Conservation (phyloP, 2,888 invertebrate species). For the Eulithis prunata region DNA sequence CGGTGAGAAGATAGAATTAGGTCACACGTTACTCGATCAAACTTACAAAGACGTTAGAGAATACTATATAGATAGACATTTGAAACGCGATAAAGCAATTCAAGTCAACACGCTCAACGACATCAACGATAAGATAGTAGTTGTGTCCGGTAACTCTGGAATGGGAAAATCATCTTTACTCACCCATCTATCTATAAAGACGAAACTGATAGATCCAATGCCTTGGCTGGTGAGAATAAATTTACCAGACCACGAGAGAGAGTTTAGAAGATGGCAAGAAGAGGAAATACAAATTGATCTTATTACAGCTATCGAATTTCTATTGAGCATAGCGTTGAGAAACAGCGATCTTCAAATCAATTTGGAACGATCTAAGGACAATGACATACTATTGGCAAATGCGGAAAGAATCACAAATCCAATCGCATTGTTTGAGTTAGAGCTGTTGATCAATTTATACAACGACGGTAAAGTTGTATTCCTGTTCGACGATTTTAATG, state of each 20-base stretch:
- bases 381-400: constrained; percentile 36
- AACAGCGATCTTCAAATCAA: constrained; percentile 34
- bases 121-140: constrained; percentile 45
- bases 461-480: constrained; percentile 48
- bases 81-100: constrained; percentile 38
- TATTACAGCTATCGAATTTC: constrained; percentile 42
- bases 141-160: constrained; percentile 48
- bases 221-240: constrained; percentile 54
- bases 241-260: constrained; percentile 44
- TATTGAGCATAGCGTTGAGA: constrained; percentile 48
- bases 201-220: constrained; percentile 44
- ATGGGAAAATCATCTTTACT: constrained; percentile 54
- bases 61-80: constrained; percentile 46
- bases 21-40: constrained; percentile 39
- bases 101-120: constrained; percentile 47
- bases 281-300: constrained; percentile 27
- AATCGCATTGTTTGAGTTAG: constrained; percentile 46
- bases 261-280: constrained; percentile 44
- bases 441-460: constrained; percentile 49
- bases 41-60: constrained; percentile 48
- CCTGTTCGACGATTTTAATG: constrained; percentile 54
- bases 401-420: constrained; percentile 28
- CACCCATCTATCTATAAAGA: constrained; percentile 49
- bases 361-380: constrained; percentile 32
- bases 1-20: constrained; percentile 49